Percentiles rank a stretch among this genome's conserved stretches.
Conservation (phyloP, 2,888 invertebrate species). For the Eucriotettix oculatus region DNA sequence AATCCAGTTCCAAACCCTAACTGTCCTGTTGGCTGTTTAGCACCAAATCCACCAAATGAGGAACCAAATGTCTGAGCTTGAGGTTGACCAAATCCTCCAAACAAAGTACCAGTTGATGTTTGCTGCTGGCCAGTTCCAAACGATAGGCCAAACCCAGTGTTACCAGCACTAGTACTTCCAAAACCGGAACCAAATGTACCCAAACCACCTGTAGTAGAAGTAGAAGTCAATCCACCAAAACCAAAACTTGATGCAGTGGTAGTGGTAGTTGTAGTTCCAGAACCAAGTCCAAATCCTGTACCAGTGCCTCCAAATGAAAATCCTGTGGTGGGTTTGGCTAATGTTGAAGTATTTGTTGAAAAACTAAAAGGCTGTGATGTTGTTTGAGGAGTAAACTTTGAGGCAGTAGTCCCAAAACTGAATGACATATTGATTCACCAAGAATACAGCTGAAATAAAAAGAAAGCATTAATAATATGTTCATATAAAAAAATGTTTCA, state of each 20-base stretch:
- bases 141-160: neutral
- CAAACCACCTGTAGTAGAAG: neutral
- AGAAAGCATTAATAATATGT: too few relatives aligned
- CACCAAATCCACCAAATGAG: conserved; percentile 11
- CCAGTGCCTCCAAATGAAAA: neutral
- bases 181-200: neutral
- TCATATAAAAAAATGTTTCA: too few relatives aligned
- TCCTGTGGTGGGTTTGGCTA: neutral
- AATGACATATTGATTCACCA: neutral
- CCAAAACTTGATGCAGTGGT: neutral
- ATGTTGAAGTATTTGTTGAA: neutral
- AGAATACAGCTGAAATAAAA: too few relatives aligned
- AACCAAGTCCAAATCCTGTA: neutral
- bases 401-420: neutral
- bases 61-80: conserved; percentile 19
- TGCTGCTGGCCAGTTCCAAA: neutral
- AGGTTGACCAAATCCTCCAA: neutral
- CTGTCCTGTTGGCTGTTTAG: conserved; percentile 3
- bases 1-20: conserved; percentile 26
- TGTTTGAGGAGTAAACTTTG: neutral
- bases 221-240: neutral
- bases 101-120: neutral
- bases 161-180: neutral
- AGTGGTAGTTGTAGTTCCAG: neutral
- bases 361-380: neutral